Percentiles rank a stretch among this genome's conserved stretches.
Conservation (phyloP, 2,113 vertebrate genomes). For the Synchiropus splendidus region DNA sequence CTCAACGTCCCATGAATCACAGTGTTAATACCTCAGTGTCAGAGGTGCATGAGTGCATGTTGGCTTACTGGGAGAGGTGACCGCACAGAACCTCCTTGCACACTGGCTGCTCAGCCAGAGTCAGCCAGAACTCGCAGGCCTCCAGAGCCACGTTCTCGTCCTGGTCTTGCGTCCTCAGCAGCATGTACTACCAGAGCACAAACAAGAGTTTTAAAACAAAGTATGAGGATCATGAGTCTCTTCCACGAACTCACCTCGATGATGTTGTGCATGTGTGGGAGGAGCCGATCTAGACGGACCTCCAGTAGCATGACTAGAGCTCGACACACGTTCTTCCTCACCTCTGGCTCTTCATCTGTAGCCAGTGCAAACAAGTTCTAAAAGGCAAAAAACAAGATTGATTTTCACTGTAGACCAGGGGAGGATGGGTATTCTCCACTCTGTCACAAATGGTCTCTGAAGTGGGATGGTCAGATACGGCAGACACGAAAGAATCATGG, state of each 20-base stretch:
- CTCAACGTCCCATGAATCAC: conserved; percentile 18
- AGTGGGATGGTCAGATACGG: too few relatives aligned
- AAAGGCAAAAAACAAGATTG: background rate
- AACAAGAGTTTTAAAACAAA: too few relatives aligned
- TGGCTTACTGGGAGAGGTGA: conserved; percentile 76
- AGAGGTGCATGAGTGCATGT: conserved; percentile 8
- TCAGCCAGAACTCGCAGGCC: conserved; percentile 97
- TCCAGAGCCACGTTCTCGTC: conserved; percentile 96
- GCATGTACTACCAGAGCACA: conserved; percentile 79
- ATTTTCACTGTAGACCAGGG: too few relatives aligned
- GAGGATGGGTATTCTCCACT: too few relatives aligned
- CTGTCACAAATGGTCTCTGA: too few relatives aligned
- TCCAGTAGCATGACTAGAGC: conserved; percentile 96
- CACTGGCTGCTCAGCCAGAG: conserved; percentile 90
- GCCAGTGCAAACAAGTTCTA: conserved; percentile 95
- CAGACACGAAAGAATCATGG: too few relatives aligned
- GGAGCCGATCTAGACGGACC: conserved; percentile 90
- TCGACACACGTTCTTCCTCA: conserved; percentile 93
- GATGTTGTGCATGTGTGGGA: conserved; percentile 97
- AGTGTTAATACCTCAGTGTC: conserved; percentile 25
- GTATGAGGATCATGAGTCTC: too few relatives aligned
- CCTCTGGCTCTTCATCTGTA: conserved; percentile 90
- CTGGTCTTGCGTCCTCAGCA: conserved; percentile 90
- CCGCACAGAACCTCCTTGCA: conserved; percentile 91
- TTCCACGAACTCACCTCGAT: conserved; percentile 73